Percentiles rank a stretch among this genome's conserved stretches.
phyloP scores from a whole-genome alignment of 2,797 vertebrate genomes.

The Streptopelia turtur region DNA sequence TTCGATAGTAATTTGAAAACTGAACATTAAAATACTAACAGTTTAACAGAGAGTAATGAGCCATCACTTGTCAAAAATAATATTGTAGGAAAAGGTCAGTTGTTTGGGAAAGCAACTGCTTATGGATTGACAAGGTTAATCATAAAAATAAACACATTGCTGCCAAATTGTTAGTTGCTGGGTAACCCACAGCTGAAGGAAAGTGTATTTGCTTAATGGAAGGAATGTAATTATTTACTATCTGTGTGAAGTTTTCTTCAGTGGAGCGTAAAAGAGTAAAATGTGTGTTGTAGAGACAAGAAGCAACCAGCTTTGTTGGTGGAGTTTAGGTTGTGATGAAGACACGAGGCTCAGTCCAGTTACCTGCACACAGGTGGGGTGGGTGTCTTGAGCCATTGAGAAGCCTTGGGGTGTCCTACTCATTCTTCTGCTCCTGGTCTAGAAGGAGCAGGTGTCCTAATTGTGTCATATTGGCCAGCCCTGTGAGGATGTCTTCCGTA shows the following conservation, averaged over 20 bases:
- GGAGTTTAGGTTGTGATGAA: background rate
- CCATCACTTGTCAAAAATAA: background rate
- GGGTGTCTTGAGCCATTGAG: background rate
- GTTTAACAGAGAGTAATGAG: conserved; percentile 1
- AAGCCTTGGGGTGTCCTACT: background rate
- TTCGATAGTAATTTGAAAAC: background rate
- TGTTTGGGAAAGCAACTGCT: background rate
- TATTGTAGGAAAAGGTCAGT: background rate
- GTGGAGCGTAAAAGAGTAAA: background rate
- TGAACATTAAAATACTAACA: background rate
- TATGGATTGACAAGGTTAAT: conserved; percentile 18
- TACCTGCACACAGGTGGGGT: background rate
- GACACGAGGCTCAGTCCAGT: background rate
- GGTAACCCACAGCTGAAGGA: background rate
- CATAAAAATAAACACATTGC: background rate
- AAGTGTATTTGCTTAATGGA: background rate
- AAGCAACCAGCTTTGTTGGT: background rate
- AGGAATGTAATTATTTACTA: background rate
- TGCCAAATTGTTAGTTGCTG: background rate
- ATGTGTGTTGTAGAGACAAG: background rate
- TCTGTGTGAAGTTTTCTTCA: background rate
- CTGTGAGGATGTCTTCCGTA: background rate
- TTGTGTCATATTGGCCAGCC: background rate
- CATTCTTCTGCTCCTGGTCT: background rate
- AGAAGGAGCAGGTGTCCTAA: background rate